Evolutionary conservation across 2,888 invertebrate genomes (phyloP), one percentile per base, ranked within the genome.

Genomic region (Chrysotoxum bicinctum): DNA sequence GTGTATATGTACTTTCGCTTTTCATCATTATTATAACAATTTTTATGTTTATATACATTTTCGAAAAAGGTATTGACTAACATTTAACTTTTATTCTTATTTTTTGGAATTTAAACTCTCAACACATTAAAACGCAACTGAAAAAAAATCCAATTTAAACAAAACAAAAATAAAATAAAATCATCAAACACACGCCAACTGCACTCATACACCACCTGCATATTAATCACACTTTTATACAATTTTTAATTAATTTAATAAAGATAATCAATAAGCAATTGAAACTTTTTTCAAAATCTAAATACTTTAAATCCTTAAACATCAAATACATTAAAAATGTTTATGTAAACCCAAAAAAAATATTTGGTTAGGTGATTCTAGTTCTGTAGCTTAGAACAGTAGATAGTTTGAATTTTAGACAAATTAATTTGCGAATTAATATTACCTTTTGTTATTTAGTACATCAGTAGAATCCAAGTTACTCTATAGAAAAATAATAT

Each of bases 1-100:
- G 37, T 75, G 60, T 83, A 54, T 54, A 74, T 60, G 64, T 78
- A 54, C 62, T 81, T 81, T 74, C 54, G 48, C 50, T 81, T 82
- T 72, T 72, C 56, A 64, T 75, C 10, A 50, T 35, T 60, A 2
- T 40, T 45, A 16, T 60, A 43, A 56, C 70, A 70, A 10, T 50
- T 48, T 70, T 43, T 66, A 5, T 56, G 60, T 40, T 45, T 50
- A 30, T 77, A 62, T 45, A 52, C n/a, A 54, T 81, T 40, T 64
- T 76, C 35, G 43, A 74, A 76, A 70, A 76, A 80, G 37, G 72
- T 84, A 72, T 72, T 75, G 40, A 72, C 72, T 82, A 82, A 82
- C 68, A 35, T 54, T 64, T 56, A 54, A 72, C 21, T 84, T 76
- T 76, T 75, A 68, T 40, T 80, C 66, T 84, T 72, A 50, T 60